Evolutionary conservation across 2,888 invertebrate genomes (phyloP).

Genomic region (Allolobophora icterica): DNA sequence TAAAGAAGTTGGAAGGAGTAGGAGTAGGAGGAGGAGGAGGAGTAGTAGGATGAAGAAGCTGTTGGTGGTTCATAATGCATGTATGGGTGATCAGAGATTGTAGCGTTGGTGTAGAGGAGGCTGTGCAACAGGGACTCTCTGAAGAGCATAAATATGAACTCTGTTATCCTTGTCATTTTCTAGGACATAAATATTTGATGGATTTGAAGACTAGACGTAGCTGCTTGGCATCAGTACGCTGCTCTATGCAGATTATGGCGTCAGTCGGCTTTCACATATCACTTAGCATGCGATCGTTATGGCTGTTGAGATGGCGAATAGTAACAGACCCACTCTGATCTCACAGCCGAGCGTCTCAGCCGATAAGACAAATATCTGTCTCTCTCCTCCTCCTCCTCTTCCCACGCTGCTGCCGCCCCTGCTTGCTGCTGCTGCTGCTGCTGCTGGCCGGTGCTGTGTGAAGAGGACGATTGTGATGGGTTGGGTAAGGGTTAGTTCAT

Average conservation of each 20-base stretch:
- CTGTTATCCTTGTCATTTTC: slow-evolving; percentile 11
- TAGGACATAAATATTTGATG: slow-evolving; percentile 11
- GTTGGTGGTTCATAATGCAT: not conserved
- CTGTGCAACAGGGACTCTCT: slow-evolving; percentile 11
- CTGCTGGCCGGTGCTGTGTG: not conserved
- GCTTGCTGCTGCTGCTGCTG: too few relatives aligned
- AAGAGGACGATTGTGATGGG: slow-evolving; percentile 9
- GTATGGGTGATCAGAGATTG: not conserved
- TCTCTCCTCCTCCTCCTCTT: not conserved
- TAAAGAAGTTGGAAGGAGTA: not conserved
- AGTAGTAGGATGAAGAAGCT: not conserved
- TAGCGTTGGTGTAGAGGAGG: not conserved
- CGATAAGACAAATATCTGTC: slow-evolving; percentile 17
- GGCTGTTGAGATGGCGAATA: not conserved
- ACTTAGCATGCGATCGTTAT: slow-evolving; percentile 17
- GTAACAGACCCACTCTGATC: not conserved
- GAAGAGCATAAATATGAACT: slow-evolving; percentile 17
- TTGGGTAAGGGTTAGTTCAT: slow-evolving; percentile 11
- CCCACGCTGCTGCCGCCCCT: not conserved
- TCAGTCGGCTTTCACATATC: slow-evolving; percentile 17
- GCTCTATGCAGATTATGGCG: slow-evolving; percentile 6
- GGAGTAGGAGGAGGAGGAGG: not conserved
- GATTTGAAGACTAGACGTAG: slow-evolving; percentile 11
- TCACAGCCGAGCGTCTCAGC: not conserved
- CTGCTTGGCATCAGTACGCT: not conserved